Evolutionary conservation across 2,113 vertebrate species (phyloP).

Genomic region (Nestor notabilis): DNA sequence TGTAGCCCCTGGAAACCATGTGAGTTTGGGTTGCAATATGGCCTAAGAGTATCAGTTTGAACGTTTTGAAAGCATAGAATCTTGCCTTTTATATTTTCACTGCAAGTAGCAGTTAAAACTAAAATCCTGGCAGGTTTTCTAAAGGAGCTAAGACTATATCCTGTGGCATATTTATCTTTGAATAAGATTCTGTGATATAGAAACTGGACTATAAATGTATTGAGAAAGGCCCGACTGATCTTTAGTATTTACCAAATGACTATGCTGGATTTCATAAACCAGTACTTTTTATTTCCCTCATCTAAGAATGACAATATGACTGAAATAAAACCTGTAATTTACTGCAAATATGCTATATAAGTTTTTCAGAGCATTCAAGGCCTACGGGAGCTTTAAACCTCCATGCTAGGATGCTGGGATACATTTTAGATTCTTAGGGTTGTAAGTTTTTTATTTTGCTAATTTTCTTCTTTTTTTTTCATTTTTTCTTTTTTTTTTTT

Average conservation of each 20-base stretch:
- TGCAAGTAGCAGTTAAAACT: background rate
- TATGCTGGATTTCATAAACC: background rate
- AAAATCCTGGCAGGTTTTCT: background rate
- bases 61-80: background rate
- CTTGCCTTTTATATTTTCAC: background rate
- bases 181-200: background rate
- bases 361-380: background rate
- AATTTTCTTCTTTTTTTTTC: background rate
- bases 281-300: background rate
- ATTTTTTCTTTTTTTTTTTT: background rate
- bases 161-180: background rate
- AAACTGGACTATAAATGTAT: background rate
- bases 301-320: background rate
- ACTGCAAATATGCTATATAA: background rate
- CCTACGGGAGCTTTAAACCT: background rate
- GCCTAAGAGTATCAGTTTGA: background rate
- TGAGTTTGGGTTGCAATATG: background rate
- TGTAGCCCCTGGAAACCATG: conserved; percentile 9
- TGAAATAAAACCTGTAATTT: background rate
- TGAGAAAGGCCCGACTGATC: background rate
- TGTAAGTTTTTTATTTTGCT: background rate
- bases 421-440: background rate
- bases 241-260: background rate
- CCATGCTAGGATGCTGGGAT: background rate
- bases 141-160: background rate